phyloP scores from a whole-genome alignment of 2,888 invertebrate species.

The Slavum lentiscoides region DNA sequence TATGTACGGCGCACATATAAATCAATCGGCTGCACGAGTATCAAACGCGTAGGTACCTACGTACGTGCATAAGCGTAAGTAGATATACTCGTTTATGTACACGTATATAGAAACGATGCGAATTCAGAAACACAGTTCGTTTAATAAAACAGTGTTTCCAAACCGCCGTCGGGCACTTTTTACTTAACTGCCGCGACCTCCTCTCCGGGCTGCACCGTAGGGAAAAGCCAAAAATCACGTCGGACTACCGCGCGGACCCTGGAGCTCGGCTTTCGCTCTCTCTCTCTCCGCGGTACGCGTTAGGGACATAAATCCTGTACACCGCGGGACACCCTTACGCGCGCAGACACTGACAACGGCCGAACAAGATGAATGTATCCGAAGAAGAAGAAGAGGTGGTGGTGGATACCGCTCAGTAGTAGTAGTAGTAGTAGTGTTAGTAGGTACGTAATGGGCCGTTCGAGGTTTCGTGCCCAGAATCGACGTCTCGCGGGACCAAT shows the following conservation, averaged over 20 bases:
- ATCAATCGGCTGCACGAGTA: too few species aligned
- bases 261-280: neutral
- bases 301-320: slow-evolving; percentile 3
- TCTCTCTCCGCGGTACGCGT: neutral
- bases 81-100: too few species aligned
- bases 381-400: too few species aligned
- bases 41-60: too few species aligned
- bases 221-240: slow-evolving; percentile 32
- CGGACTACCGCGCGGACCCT: neutral
- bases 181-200: slow-evolving; percentile 7
- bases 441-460: neutral
- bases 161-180: slow-evolving; percentile 25
- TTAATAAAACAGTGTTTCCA: too few species aligned
- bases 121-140: too few species aligned
- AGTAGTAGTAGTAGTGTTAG: too few species aligned
- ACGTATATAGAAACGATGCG: too few species aligned
- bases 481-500: slow-evolving; percentile 32
- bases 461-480: slow-evolving; percentile 10
- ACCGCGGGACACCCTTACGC: neutral
- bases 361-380: slow-evolving; percentile 16
- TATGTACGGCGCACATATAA: too few species aligned
- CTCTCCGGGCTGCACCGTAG: slow-evolving; percentile 14
- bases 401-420: too few species aligned
- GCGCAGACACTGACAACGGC: neutral
- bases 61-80: too few species aligned